A percentile compares a stretch with the other conserved stretches of the same genome.
Conservation (phyloP, 2,113 vertebrate species). For the Montifringilla adamsi region DNA sequence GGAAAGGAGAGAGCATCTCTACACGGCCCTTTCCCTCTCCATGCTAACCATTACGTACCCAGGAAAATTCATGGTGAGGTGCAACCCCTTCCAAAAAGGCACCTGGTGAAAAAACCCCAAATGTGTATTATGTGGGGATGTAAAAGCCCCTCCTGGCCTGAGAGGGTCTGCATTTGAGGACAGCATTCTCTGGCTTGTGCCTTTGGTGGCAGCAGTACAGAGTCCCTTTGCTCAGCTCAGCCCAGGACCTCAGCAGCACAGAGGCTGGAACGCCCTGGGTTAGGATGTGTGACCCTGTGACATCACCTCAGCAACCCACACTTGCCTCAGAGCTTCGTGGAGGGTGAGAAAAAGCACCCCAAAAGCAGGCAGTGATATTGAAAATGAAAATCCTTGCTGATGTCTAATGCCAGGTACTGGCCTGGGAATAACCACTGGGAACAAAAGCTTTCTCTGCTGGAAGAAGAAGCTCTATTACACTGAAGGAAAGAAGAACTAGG, state of each 20-base stretch:
- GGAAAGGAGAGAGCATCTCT: background rate
- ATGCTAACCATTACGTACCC: background rate
- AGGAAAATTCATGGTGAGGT: background rate
- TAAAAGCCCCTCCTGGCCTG: background rate
- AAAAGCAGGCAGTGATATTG: background rate
- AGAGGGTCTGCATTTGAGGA: background rate
- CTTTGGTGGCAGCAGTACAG: too few species aligned
- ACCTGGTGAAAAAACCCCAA: background rate
- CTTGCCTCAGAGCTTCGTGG: rapidly evolving
- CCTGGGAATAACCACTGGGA: background rate
- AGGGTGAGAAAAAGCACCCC: background rate
- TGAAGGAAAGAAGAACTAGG: background rate
- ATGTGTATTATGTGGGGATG: background rate
- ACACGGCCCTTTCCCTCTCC: background rate
- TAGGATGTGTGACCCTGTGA: background rate
- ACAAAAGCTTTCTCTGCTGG: background rate
- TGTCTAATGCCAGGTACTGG: background rate
- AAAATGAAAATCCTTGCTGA: background rate
- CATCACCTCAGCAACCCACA: background rate
- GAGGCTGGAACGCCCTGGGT: background rate
- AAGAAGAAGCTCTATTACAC: background rate
- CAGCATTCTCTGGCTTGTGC: background rate
- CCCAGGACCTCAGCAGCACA: background rate
- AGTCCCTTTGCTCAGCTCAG: background rate
- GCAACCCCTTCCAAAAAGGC: background rate